Evolutionary conservation across 2,888 invertebrate genomes (phyloP).

Genomic region (Podotricha telesiphe): DNA sequence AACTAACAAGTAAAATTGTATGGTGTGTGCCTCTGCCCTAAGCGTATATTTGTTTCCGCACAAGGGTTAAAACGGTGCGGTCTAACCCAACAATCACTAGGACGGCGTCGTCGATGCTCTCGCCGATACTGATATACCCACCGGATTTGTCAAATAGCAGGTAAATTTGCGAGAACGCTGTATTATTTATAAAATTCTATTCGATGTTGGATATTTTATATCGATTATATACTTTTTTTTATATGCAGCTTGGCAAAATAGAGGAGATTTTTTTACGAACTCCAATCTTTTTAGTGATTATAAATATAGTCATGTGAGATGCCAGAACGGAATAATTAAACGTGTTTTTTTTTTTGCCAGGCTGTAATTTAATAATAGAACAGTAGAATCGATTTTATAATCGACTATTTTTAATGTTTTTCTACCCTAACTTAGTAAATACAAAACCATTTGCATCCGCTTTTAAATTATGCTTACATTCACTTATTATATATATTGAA

Average conservation of each 20-base stretch:
- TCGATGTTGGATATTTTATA: background rate
- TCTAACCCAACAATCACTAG: conserved; percentile 82
- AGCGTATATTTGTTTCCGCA: conserved; percentile 75
- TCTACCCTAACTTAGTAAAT: background rate
- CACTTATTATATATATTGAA: conserved; percentile 12
- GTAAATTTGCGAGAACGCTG: conserved; percentile 56
- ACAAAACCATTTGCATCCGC: background rate
- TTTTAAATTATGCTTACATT: background rate
- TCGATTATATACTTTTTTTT: background rate
- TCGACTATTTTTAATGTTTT: conserved; percentile 3
- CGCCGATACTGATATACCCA: conserved; percentile 83
- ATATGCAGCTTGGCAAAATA: background rate
- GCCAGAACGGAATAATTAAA: background rate
- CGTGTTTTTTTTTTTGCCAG: background rate
- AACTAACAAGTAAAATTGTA: conserved; percentile 29
- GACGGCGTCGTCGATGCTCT: conserved; percentile 82
- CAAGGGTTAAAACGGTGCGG: conserved; percentile 82
- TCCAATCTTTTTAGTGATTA: too few species aligned
- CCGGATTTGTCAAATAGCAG: conserved; percentile 80
- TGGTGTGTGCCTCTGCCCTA: conserved; percentile 62
- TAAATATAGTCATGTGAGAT: too few species aligned
- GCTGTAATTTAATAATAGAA: conserved; percentile 1
- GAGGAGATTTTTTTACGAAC: background rate
- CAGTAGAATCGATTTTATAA: conserved; percentile 3
- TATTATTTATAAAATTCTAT: background rate